Evolutionary conservation across 2,797 vertebrate genomes (phyloP), one percentile per base, ranked within the genome.

Genomic region (Gallinago stenura): DNA sequence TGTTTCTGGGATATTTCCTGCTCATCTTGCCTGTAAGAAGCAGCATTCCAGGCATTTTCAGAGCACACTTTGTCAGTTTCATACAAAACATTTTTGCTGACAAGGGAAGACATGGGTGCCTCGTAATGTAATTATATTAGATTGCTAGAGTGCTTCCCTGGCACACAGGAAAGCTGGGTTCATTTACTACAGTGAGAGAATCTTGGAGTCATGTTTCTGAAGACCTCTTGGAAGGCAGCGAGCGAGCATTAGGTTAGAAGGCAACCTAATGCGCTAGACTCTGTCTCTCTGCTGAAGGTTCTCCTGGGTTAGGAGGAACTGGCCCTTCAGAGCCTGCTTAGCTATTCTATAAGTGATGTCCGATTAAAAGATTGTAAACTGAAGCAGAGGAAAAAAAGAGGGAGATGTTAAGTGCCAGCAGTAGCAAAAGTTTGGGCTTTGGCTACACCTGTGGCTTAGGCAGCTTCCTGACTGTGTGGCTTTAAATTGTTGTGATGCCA

Each of bases 211-310:
- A 0, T 53, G 30, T 81, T 95, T 75, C 53, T 75, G 37, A 45
- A 89, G 82, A 50, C 5, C 17, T 43, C 41, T 53, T 64, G 37
- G 76, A 79, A 93, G 45, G 69, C 33, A 39, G 15, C 0, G 4
- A 26, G 20, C 0, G 3, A 66, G 33, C 2, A 1, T 22, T 79
- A 69, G n/a, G 50, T 83, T 10, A 60, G 53, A 87, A 71, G 21
- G 53, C 28, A n/a, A 50, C 10, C 6, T 2, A 5, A 37, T 4
- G 6, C 0, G 1, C 19, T 62, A 39, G 41, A 12, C 33, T 45
- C 33, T 41, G 9, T 50, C 20, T 8, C 10, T 58, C 26, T 41
- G 24, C 70, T 72, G 20, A 26, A 65, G 24, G 6, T 50, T 3
- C 16, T 77, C 8, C 54, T 72, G 17, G 3, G 0, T 26, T 54